Percentiles rank a stretch among this genome's conserved stretches.
Evolutionary conservation across 2,113 vertebrate genomes (phyloP).

Genomic region (Saguinus imperator): DNA sequence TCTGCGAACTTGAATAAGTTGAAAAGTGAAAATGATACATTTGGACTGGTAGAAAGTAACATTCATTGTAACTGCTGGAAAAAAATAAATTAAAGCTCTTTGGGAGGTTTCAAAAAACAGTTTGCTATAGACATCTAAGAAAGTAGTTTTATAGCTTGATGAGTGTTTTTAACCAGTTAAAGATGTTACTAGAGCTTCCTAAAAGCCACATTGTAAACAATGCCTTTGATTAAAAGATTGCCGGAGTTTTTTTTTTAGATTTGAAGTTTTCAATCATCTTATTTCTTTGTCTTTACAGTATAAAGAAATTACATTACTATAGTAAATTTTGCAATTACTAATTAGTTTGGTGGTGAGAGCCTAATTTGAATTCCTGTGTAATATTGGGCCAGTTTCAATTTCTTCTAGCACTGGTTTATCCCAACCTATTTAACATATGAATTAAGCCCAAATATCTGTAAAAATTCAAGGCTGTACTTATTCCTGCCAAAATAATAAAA

Average conservation of each 20-base stretch:
- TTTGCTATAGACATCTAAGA: slow-evolving; percentile 71
- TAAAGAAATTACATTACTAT: slow-evolving; percentile 80
- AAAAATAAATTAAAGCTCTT: slow-evolving; percentile 76
- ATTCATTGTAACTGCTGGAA: slow-evolving; percentile 65
- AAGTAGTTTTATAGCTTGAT: slow-evolving; percentile 70
- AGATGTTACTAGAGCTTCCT: slow-evolving; percentile 76
- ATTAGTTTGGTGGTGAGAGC: slow-evolving; percentile 75
- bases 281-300: slow-evolving; percentile 79
- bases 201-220: slow-evolving; percentile 78
- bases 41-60: slow-evolving; percentile 67
- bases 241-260: slow-evolving; percentile 59
- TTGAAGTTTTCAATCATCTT: slow-evolving; percentile 71
- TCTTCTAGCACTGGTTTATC: slow-evolving; percentile 38
- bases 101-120: slow-evolving; percentile 75
- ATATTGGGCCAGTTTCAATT: slow-evolving; percentile 76
- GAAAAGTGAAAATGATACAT: slow-evolving; percentile 77
- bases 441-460: slow-evolving; percentile 82
- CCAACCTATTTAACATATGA: slow-evolving; percentile 61
- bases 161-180: slow-evolving; percentile 79
- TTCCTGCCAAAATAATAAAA: slow-evolving; percentile 83
- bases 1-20: slow-evolving; percentile 66
- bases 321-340: slow-evolving; percentile 80
- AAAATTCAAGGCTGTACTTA: slow-evolving; percentile 81
- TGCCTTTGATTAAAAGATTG: slow-evolving; percentile 73
- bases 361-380: slow-evolving; percentile 74